Evolutionary conservation across 2,888 invertebrate species (phyloP).

Genomic region (Drosophila tanythrix): DNA sequence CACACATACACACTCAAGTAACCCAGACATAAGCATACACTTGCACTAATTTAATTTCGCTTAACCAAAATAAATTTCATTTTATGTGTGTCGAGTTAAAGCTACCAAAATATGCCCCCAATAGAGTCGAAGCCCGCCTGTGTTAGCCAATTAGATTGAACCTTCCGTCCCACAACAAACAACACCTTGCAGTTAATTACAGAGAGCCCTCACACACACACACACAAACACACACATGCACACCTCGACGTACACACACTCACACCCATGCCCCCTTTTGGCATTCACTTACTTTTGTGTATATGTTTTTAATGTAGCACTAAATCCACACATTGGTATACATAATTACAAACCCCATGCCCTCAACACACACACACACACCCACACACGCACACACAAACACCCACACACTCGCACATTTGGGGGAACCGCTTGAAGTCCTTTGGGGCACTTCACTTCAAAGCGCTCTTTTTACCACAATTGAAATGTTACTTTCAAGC

Average conservation of each 20-base stretch:
- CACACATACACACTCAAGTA: constrained; percentile 10
- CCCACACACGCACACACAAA: not conserved
- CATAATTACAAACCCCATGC: constrained; percentile 25
- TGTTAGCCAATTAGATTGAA: constrained; percentile 4
- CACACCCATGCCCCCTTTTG: not conserved
- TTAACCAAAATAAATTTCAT: constrained; percentile 53
- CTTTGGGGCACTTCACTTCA: constrained; percentile 29
- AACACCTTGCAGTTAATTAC: constrained; percentile 22
- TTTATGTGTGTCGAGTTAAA: constrained; percentile 27
- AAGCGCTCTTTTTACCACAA: constrained; percentile 35
- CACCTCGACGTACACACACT: not conserved
- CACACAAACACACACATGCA: not conserved
- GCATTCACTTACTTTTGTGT: constrained; percentile 32
- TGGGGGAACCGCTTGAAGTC: constrained; percentile 1
- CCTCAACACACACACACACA: constrained; percentile 1
- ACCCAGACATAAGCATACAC: constrained; percentile 18
- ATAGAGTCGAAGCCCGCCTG: constrained; percentile 16
- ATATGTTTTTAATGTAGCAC: constrained; percentile 41
- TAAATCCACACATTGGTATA: constrained; percentile 38
- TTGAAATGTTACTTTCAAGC: constrained; percentile 54
- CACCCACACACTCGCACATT: not conserved
- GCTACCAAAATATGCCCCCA: constrained; percentile 17
- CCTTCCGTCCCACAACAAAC: constrained; percentile 6
- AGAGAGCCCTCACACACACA: constrained; percentile 1
- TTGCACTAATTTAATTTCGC: constrained; percentile 76